Conservation (phyloP, 2,888 invertebrate species). For the Automeris io region DNA sequence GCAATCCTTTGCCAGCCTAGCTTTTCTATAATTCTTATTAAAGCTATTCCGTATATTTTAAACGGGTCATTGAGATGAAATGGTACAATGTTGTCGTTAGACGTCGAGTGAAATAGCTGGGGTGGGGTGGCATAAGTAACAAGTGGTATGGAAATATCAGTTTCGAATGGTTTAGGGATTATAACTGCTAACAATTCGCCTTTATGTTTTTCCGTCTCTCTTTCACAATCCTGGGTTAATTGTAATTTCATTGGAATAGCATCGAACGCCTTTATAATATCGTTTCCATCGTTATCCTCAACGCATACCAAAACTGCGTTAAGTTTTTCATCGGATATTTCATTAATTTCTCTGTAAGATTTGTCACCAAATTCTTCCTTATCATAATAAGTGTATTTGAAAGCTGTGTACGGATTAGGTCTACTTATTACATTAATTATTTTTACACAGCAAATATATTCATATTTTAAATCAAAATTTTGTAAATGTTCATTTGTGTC, state of each 20-base stretch:
- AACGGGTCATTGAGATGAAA: constrained; percentile 14
- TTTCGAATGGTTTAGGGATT: constrained; percentile 8
- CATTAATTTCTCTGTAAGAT: too few species aligned
- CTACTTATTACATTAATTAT: too few species aligned
- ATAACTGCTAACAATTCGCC: constrained; percentile 15
- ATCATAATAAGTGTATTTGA: too few species aligned
- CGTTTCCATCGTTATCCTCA: not conserved
- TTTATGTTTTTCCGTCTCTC: not conserved
- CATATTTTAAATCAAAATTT: too few species aligned
- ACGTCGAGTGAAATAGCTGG: not conserved
- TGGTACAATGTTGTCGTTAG: not conserved
- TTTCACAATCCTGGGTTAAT: constrained; percentile 2
- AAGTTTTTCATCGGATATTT: too few species aligned
- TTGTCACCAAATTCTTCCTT: too few species aligned
- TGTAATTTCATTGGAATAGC: not conserved
- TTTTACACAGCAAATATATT: too few species aligned
- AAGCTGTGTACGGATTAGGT: too few species aligned
- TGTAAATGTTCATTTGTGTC: too few species aligned
- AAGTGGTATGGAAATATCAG: constrained; percentile 6
- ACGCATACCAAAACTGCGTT: not conserved
- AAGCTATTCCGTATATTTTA: constrained; percentile 11
- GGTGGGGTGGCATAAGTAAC: constrained; percentile 22
- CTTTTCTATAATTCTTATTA: constrained; percentile 19
- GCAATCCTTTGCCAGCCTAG: constrained; percentile 29
- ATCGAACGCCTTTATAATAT: not conserved